A percentile compares a stretch with the other conserved stretches of the same genome.
Conservation (phyloP, 2,888 invertebrate genomes). For the Cetonia aurata region DNA sequence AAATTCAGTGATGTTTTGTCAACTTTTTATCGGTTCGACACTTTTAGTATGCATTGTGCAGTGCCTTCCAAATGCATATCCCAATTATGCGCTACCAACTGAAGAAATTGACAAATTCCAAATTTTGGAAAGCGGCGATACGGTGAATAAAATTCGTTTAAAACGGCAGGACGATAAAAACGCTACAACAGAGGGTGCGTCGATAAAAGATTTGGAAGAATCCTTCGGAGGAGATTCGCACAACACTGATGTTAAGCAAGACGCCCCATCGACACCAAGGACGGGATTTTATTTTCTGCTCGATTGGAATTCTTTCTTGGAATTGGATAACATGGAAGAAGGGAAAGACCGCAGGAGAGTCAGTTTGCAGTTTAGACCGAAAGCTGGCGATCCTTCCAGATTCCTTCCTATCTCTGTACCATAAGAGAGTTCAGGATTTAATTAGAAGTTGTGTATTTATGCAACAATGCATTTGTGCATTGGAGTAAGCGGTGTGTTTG, state of each 20-base stretch:
- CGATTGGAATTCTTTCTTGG: constrained; percentile 89
- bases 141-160: constrained; percentile 4
- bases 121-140: constrained; percentile 14
- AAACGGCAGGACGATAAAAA: constrained; percentile 43
- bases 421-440: constrained; percentile 62
- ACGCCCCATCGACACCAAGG: constrained; percentile 75
- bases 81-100: background rate
- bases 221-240: constrained; percentile 80
- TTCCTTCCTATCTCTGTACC: constrained; percentile 83
- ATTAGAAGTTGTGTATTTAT: no score
- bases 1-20: constrained; percentile 2
- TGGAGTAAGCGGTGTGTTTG: no score
- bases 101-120: constrained; percentile 18
- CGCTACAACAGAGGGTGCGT: constrained; percentile 41
- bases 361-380: constrained; percentile 84
- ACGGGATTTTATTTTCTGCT: constrained; percentile 88
- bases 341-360: constrained; percentile 77
- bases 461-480: no score
- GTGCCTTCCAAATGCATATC: background rate
- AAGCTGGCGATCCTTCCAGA: constrained; percentile 83
- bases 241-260: constrained; percentile 70
- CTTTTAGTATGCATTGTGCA: background rate
- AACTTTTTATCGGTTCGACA: background rate
- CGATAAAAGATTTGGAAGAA: constrained; percentile 75
- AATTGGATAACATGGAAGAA: constrained; percentile 74